phyloP scores from a whole-genome alignment of 1,140 invertebrate species.

The Hycleus cichorii region DNA sequence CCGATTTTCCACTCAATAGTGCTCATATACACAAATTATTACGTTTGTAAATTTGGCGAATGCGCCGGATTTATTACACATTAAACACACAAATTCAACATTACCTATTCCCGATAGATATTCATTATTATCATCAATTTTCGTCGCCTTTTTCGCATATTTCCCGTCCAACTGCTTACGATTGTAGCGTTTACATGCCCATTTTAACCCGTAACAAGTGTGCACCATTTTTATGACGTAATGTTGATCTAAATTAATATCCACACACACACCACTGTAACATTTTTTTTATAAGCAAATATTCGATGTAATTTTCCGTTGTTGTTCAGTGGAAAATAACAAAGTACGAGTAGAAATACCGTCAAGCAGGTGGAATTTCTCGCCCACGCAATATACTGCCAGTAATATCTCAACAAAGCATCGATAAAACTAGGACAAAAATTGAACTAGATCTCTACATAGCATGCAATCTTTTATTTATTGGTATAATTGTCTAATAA shows the following conservation, averaged over 20 bases:
- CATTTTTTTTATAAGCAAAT: neutral
- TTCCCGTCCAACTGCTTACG: slow-evolving; percentile 1
- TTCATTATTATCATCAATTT: neutral
- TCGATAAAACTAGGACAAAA: slow-evolving; percentile 11
- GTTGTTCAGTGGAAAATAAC: neutral
- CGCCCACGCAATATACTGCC: slow-evolving; percentile 10
- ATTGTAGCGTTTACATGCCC: slow-evolving; percentile 10
- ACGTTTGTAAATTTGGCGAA: neutral
- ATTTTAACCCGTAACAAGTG: slow-evolving; percentile 17
- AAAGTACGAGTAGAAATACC: neutral
- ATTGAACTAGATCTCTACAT: slow-evolving; percentile 3
- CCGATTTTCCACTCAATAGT: neutral
- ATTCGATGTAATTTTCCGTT: slow-evolving; percentile 1
- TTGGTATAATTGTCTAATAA: no score
- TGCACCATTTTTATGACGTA: slow-evolving; percentile 9
- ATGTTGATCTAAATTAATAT: neutral
- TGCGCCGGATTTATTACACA: neutral
- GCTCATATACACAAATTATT: neutral
- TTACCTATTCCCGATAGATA: slow-evolving; percentile 2
- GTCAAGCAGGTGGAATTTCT: slow-evolving; percentile 4
- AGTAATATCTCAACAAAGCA: slow-evolving; percentile 3
- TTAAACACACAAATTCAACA: neutral
- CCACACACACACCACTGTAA: neutral
- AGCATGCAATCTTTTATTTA: neutral
- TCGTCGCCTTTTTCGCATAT: slow-evolving; percentile 1